Evolutionary conservation across 2,113 vertebrate species (phyloP), one percentile per base, ranked within the genome.

Genomic region (Sander vitreus): DNA sequence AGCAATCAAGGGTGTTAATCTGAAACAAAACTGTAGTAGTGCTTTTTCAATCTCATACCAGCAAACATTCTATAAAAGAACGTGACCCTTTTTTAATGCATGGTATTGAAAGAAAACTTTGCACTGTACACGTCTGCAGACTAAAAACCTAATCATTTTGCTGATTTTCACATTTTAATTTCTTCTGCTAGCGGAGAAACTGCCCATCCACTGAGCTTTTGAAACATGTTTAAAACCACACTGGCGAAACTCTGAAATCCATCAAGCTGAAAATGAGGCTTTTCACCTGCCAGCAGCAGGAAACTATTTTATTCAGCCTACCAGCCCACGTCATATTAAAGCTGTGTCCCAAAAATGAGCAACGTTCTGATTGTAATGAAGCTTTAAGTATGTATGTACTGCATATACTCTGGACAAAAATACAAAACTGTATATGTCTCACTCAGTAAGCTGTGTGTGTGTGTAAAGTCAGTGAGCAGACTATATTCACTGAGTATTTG

Each of bases 241-340:
- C 8, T 19, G 14, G 2, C 21, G n/a, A 70, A 53, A 63, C 16
- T 74, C 62, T 73, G 54, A 74, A 81, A 63, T 57, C 57, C 59
- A 33, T 57, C 68, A 63, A 62, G 21, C 33, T 47, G 51, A 50
- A 77, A 43, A 63, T 53, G 13, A 43, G 47, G n/a, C 15, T 64
- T 50, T 53, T 65, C 69, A 80, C 51, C 51, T 65, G 60, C n/a
- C 58, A 64, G 36, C 68, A 47, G 59, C 39, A 30, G 48, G 11
- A 19, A 11, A 53, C 48, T 54, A 16, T 58, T 65, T 30, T 1
- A 47, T 23, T 14, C 43, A 14, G 12, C 39, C 6, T 9, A 11
- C 39, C 39, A 43, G 39, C 11, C 39, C 39, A 50, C 1, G 6
- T 53, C 16, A 30, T 36, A 30, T 39, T 48, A 8, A 66, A 57